Base-by-base conservation (phyloP, 2,113 vertebrate species). In the Castor canadensis region DNA sequence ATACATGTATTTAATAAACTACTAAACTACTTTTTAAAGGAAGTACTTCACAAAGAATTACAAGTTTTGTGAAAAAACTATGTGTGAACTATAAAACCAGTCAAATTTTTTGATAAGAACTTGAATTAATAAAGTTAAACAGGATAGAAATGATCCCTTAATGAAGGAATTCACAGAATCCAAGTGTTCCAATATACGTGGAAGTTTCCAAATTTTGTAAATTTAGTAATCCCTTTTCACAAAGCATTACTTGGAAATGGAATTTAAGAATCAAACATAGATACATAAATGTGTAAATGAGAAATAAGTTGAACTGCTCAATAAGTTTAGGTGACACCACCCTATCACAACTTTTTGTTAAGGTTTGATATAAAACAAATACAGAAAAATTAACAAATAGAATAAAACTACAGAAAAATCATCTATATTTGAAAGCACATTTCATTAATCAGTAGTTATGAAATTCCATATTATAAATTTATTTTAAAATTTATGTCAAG, bases 41-140 rank as follows among this genome's bases (percentile, higher is more conserved):
- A n/a, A n/a, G n/a, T n/a, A n/a, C n/a, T n/a, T n/a, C 9, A 20
- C 45, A 88, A 94, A 90, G 32, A 54, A 60, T 71, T 90, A 64
- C 73, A 90, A 17, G 19, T 85, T 94, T 94, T 91, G 62, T 90
- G 9, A 69, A 87, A 93, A n/a, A 95, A 35, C 19, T 75, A 75
- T 77, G 43, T 47, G 32, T 66, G 64, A 87, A 81, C n/a, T n/a
- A n/a, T n/a, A n/a, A 67, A 67, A 71, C 28, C 2, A 85, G 60
- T 81, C 52, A 79, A 87, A 73, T 75, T 83, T 52, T 93, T 49
- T 93, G 64, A 83, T 22, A 89, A 69, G 30, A 45, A 91, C 47
- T 91, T 83, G 10, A 19, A 56, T 75, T 93, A 54, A 66, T 67
- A 92, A 89, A 83, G 20, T 67, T 76, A 75, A 80, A 71, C 1